Conservation (phyloP, 2,888 invertebrate species). For the Drosophila koepferae region DNA sequence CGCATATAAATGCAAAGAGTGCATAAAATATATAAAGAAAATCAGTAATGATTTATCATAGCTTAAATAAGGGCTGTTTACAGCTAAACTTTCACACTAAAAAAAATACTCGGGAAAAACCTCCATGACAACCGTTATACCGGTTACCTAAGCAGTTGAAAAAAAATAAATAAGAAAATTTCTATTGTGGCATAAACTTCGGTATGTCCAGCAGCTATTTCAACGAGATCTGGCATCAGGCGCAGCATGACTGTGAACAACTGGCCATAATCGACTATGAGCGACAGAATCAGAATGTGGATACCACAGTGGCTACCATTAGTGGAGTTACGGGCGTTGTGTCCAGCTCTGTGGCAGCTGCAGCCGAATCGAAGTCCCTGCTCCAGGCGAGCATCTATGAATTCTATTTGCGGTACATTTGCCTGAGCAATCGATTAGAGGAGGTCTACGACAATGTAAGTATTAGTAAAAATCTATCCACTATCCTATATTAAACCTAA, state of each 20-base stretch:
- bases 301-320: conserved; percentile 78
- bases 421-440: conserved; percentile 90
- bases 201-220: conserved; percentile 91
- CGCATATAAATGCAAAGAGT: no score
- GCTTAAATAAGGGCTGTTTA: neutral
- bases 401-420: conserved; percentile 93
- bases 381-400: conserved; percentile 88
- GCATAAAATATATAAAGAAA: no score
- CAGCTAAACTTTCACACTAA: no score
- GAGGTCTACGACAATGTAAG: conserved; percentile 91
- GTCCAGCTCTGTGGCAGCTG: conserved; percentile 54
- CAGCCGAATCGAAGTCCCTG: conserved; percentile 84
- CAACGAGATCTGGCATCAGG: conserved; percentile 88
- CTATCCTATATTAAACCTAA: no score
- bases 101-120: neutral
- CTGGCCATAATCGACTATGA: conserved; percentile 86
- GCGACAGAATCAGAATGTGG: conserved; percentile 87
- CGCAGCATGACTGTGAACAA: conserved; percentile 86
- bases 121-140: conserved; percentile 44
- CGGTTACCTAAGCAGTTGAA: neutral
- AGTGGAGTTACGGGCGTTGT: conserved; percentile 86
- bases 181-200: neutral
- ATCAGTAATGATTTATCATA: no score
- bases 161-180: conserved; percentile 2
- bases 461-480: neutral